phyloP scores from a whole-genome alignment of 2,113 vertebrate genomes.

The Dicaeum eximium region DNA sequence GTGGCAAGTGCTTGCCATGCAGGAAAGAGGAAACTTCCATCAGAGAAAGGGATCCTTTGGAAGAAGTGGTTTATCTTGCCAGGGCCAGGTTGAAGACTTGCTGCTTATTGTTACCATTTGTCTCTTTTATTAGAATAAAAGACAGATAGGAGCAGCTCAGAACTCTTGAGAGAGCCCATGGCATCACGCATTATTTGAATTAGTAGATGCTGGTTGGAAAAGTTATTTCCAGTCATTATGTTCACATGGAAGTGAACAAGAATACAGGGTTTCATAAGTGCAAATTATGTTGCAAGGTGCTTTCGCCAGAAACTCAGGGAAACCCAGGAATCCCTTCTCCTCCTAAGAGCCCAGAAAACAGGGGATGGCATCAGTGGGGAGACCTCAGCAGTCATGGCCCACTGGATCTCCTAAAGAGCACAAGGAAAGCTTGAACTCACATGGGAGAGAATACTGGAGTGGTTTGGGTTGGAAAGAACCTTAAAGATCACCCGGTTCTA shows the following conservation, averaged over 20 bases:
- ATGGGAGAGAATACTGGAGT: background rate
- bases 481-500: background rate
- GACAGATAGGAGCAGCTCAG: background rate
- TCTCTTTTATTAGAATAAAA: background rate
- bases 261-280: background rate
- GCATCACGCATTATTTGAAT: background rate
- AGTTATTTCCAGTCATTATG: background rate
- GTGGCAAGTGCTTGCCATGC: background rate
- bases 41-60: background rate
- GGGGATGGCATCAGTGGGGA: background rate
- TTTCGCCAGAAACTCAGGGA: background rate
- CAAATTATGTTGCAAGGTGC: background rate
- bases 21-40: background rate
- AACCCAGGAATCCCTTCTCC: background rate
- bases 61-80: background rate
- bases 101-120: background rate
- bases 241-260: background rate
- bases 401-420: background rate
- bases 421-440: background rate
- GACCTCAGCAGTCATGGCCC: background rate
- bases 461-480: background rate
- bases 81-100: background rate
- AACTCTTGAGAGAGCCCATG: accelerated
- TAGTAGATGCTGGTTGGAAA: background rate
- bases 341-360: background rate